Evolutionary conservation across 1,140 invertebrate species (phyloP).

Genomic region (Sitobion miscanthi): DNA sequence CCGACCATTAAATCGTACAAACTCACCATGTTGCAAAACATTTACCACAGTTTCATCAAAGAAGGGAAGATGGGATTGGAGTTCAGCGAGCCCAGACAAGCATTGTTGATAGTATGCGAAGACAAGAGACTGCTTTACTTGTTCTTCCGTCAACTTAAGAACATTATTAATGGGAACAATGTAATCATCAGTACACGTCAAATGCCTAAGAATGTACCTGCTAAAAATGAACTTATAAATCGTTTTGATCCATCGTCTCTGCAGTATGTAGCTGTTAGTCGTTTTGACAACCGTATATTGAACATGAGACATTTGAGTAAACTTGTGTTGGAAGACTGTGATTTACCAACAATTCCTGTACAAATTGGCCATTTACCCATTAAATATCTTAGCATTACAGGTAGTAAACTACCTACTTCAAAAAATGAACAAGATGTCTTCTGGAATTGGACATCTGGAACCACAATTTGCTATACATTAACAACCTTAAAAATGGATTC

Average conservation of each 20-base stretch:
- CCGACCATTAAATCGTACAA: neutral
- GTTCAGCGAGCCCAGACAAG: neutral
- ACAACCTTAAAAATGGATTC: neutral
- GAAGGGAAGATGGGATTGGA: neutral
- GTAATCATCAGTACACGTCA: neutral
- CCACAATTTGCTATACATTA: neutral
- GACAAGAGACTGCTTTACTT: neutral
- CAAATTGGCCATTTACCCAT: neutral
- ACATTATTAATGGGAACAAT: neutral
- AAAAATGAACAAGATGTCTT: neutral
- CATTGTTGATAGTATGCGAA: neutral
- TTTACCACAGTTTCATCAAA: neutral
- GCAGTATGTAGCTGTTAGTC: neutral
- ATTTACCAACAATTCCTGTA: neutral
- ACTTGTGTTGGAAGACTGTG: neutral
- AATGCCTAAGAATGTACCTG: neutral
- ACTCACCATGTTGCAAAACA: neutral
- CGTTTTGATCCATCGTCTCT: neutral
- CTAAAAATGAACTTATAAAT: neutral
- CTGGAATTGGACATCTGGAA: slow-evolving; percentile 22
- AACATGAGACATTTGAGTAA: neutral
- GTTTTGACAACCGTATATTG: neutral
- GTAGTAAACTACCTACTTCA: neutral
- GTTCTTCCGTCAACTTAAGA: neutral
- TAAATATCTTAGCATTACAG: neutral